A percentile compares a stretch with the other conserved stretches of the same genome.
These are phyloP conservation scores for Callaeas wilsoni DNA, from an alignment of 2,113 vertebrate genomes.

Conservation along the genomic window DNA sequence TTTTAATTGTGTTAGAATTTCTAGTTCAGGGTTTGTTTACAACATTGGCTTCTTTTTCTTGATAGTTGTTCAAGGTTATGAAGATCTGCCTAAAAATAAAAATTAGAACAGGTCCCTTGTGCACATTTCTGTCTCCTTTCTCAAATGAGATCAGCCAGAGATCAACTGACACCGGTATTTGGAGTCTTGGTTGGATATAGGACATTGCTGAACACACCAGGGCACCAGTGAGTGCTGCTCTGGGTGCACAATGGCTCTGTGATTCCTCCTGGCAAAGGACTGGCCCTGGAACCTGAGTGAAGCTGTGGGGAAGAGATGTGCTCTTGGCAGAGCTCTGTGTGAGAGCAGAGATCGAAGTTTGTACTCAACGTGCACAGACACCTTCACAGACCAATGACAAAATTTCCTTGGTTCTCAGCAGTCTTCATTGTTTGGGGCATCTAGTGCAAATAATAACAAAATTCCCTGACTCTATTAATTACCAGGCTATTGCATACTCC, in stretches of 20 bases:
- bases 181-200: background rate
- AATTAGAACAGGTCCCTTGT: slow-evolving; percentile 17
- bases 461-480: background rate
- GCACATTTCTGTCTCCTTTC: slow-evolving; percentile 22
- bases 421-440: background rate
- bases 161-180: background rate
- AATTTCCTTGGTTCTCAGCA: background rate
- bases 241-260: background rate
- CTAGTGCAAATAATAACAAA: background rate
- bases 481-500: background rate
- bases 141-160: slow-evolving; percentile 33
- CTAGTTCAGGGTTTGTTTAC: slow-evolving; percentile 30
- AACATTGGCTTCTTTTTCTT: background rate
- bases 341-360: background rate
- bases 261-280: background rate
- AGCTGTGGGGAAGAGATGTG: background rate
- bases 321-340: background rate
- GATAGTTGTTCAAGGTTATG: slow-evolving; percentile 25
- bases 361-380: background rate
- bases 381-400: background rate
- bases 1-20: background rate
- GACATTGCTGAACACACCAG: background rate
- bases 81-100: slow-evolving; percentile 52
- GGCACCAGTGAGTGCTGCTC: background rate
- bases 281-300: background rate